phyloP scores from a whole-genome alignment of 2,888 invertebrate genomes.

The Molorchus minor region DNA sequence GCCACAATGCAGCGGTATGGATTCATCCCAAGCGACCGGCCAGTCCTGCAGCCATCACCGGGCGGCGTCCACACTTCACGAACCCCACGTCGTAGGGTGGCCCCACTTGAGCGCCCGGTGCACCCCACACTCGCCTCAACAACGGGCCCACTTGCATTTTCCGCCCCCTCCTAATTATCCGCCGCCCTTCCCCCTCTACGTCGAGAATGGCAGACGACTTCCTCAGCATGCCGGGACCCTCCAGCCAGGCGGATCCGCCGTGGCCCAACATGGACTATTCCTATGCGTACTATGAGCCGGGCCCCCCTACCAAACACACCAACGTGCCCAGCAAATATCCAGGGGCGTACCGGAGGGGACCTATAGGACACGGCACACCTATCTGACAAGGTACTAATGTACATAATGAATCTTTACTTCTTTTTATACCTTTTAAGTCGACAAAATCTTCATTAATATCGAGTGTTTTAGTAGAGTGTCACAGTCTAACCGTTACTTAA shows the following conservation, averaged over 20 bases:
- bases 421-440: too few species aligned
- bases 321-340: constrained; percentile 67
- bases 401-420: too few species aligned
- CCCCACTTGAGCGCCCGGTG: constrained; percentile 29
- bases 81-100: constrained; percentile 33
- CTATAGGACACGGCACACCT: constrained; percentile 58
- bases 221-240: constrained; percentile 50
- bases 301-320: constrained; percentile 69
- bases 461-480: too few species aligned
- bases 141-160: constrained; percentile 72
- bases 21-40: too few species aligned
- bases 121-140: constrained; percentile 40
- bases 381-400: constrained; percentile 54
- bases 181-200: constrained; percentile 70
- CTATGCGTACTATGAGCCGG: constrained; percentile 83
- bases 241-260: constrained; percentile 51
- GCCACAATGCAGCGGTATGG: constrained; percentile 55
- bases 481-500: too few species aligned
- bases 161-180: constrained; percentile 79
- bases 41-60: constrained; percentile 32
- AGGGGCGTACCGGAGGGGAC: constrained; percentile 57
- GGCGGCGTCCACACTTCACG: constrained; percentile 31
- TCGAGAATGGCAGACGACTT: constrained; percentile 57
- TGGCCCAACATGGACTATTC: constrained; percentile 72
- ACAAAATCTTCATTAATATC: too few species aligned